phyloP scores from a whole-genome alignment of 1,140 invertebrate genomes.

The Cardiocondyla obscurior region DNA sequence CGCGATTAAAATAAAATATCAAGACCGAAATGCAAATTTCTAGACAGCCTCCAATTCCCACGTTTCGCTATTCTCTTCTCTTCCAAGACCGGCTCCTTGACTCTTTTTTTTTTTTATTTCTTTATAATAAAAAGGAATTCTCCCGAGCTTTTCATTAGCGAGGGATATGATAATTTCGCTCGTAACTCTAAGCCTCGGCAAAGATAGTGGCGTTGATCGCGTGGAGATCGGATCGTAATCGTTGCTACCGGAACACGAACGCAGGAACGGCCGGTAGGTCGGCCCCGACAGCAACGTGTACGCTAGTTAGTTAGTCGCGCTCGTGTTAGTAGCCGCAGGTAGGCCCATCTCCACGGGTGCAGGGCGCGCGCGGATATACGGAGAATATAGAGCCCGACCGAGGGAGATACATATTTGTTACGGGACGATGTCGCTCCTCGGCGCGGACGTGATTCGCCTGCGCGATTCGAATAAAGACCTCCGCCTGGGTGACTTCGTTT shows the following conservation, averaged over 20 bases:
- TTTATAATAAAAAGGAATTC: neutral
- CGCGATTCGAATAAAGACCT: conserved; percentile 82
- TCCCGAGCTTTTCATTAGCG: neutral
- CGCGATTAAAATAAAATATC: neutral
- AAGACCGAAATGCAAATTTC: neutral
- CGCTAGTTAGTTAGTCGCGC: conserved; percentile 79
- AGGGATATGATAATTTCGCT: conserved; percentile 9
- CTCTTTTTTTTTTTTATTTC: neutral
- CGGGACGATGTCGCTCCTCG: conserved; percentile 79
- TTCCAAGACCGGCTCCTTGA: neutral
- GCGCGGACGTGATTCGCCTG: conserved; percentile 82
- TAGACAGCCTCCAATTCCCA: neutral
- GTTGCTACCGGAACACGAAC: conserved; percentile 65
- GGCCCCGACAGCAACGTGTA: conserved; percentile 69
- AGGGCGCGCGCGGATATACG: conserved; percentile 27
- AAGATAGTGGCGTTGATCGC: neutral
- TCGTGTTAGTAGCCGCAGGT: conserved; percentile 76
- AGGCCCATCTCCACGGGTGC: conserved; percentile 61
- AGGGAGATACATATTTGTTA: conserved; percentile 83
- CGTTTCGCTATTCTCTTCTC: neutral
- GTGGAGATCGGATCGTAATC: conserved; percentile 53
- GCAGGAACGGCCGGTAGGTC: conserved; percentile 67
- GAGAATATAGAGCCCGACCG: conserved; percentile 61
- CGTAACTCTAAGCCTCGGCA: neutral
- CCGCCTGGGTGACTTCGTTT: conserved; percentile 77